Evolutionary conservation across 2,797 vertebrate genomes (phyloP).

Genomic region (Leontopithecus rosalia): DNA sequence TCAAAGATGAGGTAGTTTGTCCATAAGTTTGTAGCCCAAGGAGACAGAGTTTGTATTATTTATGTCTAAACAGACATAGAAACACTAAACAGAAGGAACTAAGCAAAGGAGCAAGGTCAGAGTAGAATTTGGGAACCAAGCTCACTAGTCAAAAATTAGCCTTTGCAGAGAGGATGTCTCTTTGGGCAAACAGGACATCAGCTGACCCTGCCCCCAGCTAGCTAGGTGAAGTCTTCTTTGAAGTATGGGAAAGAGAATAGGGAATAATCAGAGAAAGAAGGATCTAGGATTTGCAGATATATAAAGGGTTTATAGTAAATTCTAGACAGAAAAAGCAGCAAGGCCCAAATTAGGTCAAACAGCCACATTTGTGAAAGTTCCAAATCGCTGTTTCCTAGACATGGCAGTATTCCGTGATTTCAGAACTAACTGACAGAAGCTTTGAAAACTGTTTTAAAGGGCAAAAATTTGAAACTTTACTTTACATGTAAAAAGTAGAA

Average conservation of each 20-base stretch:
- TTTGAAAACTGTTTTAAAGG: background rate
- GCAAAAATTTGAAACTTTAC: background rate
- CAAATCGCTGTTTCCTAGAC: background rate
- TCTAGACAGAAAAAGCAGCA: background rate
- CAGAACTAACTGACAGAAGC: background rate
- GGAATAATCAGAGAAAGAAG: background rate
- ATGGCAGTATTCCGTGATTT: background rate
- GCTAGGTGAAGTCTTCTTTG: background rate
- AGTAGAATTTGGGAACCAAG: background rate
- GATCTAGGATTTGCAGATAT: background rate
- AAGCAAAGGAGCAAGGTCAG: background rate
- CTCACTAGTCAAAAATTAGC: no score
- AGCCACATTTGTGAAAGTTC: background rate
- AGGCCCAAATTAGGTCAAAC: background rate
- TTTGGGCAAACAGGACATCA: background rate
- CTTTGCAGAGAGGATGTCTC: background rate
- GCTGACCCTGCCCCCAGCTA: background rate
- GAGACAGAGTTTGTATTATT: background rate
- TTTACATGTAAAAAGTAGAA: background rate
- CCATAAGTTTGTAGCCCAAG: background rate
- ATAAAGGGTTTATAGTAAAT: no score
- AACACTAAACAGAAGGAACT: no score
- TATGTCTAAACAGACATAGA: background rate
- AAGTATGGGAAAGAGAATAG: background rate
- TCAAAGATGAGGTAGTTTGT: background rate